phyloP scores from a whole-genome alignment of 2,113 vertebrate genomes.

The Paradisaea rubra region DNA sequence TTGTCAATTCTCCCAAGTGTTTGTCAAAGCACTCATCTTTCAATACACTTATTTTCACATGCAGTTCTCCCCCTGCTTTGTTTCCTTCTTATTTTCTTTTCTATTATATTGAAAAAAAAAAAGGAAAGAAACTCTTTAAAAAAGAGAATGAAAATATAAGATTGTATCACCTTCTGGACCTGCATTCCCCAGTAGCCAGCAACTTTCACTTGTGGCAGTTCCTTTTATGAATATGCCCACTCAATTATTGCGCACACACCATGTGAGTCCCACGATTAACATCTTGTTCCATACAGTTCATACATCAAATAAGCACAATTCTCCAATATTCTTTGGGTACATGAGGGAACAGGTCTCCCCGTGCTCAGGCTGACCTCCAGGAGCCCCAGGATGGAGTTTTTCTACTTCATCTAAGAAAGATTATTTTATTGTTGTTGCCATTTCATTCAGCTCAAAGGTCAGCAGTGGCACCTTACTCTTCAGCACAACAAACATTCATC shows the following conservation, averaged over 20 bases:
- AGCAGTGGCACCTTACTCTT: background rate
- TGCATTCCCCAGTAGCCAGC: background rate
- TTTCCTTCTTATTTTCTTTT: background rate
- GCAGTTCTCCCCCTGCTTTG: background rate
- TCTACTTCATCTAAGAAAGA: background rate
- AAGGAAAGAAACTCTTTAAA: background rate
- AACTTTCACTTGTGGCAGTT: background rate
- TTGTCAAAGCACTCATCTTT: constrained; percentile 5
- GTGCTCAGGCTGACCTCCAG: background rate
- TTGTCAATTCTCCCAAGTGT: constrained; percentile 24
- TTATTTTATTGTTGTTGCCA: background rate
- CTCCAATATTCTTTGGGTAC: background rate
- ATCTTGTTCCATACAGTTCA: background rate
- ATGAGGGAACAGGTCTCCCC: background rate
- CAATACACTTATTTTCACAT: background rate
- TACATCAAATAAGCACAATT: background rate
- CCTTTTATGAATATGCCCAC: background rate
- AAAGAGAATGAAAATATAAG: background rate
- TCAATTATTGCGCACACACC: accelerated
- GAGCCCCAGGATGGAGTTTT: background rate
- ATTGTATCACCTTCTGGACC: background rate
- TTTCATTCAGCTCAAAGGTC: background rate
- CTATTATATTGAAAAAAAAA: background rate
- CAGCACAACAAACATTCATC: background rate
- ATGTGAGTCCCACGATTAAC: accelerated